Percentiles rank a stretch among this genome's conserved stretches.
Evolutionary conservation across 2,888 invertebrate genomes (phyloP).

Genomic region (Nomada lathburiana): DNA sequence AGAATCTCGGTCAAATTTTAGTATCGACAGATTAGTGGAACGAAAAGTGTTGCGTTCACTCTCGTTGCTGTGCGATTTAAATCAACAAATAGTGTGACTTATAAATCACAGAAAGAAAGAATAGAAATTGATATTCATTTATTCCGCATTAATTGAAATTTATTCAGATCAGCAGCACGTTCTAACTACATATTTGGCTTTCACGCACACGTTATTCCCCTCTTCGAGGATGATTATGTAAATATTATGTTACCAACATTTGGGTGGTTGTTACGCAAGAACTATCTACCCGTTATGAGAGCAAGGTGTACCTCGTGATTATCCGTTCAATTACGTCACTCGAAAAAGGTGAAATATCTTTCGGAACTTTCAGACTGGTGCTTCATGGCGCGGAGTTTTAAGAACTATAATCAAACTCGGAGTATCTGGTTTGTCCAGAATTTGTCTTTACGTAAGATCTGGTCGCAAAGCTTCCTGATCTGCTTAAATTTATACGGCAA

Average conservation of each 20-base stretch:
- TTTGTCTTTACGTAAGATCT: conserved; percentile 44
- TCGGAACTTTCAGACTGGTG: conserved; percentile 16
- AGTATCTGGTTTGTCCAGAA: conserved; percentile 54
- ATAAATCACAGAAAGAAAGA: too few relatives aligned
- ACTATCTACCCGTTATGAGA: conserved; percentile 28
- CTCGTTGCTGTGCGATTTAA: too few relatives aligned
- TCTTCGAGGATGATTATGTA: conserved; percentile 35
- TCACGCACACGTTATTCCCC: conserved; percentile 20
- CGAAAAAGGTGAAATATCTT: conserved; percentile 37
- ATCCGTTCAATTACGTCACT: conserved; percentile 57
- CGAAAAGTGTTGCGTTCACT: too few relatives aligned
- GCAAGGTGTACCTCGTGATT: conserved; percentile 34
- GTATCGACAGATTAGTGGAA: too few relatives aligned
- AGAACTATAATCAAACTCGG: conserved; percentile 40
- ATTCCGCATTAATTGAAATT: too few relatives aligned
- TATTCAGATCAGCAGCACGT: too few relatives aligned
- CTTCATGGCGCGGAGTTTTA: conserved; percentile 16
- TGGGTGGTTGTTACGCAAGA: conserved; percentile 51
- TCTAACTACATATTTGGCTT: too few relatives aligned
- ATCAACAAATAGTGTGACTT: too few relatives aligned
- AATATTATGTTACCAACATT: conserved; percentile 49
- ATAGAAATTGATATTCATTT: too few relatives aligned
- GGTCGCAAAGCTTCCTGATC: conserved; percentile 32
- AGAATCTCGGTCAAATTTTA: too few relatives aligned
- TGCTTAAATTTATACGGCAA: conserved; percentile 8